Evolutionary conservation across 2,797 vertebrate genomes (phyloP).

Genomic region (Coregonus suidteri): DNA sequence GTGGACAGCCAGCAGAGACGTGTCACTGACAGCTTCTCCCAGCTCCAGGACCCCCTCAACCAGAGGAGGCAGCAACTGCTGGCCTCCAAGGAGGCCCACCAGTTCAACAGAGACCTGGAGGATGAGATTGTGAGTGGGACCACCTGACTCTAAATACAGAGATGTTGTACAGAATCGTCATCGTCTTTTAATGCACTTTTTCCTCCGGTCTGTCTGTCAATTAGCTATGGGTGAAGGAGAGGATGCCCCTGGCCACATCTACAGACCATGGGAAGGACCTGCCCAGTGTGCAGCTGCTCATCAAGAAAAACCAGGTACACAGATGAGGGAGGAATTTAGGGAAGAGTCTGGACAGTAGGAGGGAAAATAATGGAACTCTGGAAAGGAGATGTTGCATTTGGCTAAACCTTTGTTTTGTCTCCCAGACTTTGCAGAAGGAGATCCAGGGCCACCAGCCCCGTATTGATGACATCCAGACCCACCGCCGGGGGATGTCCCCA

Average conservation of each 20-base stretch:
- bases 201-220: conserved; percentile 20
- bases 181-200: background rate
- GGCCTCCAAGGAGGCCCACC: conserved; percentile 89
- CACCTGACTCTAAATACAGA: background rate
- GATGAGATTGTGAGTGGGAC: conserved; percentile 88
- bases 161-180: background rate
- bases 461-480: conserved; percentile 83
- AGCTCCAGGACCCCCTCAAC: conserved; percentile 81
- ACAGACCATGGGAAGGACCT: conserved; percentile 92
- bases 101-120: conserved; percentile 92
- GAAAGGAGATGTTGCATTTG: too few relatives aligned
- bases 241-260: conserved; percentile 86
- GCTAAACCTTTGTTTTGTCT: background rate
- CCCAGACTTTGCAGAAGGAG: conserved; percentile 91
- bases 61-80: conserved; percentile 80
- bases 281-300: conserved; percentile 90
- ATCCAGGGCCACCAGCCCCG: conserved; percentile 93
- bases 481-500: conserved; percentile 72
- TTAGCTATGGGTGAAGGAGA: conserved; percentile 92
- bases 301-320: conserved; percentile 93
- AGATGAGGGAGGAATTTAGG: background rate
- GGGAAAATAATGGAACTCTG: background rate
- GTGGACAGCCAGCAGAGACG: conserved; percentile 82
- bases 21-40: conserved; percentile 81
- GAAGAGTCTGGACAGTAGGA: background rate